Base-by-base conservation (phyloP, 2,113 vertebrate genomes). In the Myotis davidii region DNA sequence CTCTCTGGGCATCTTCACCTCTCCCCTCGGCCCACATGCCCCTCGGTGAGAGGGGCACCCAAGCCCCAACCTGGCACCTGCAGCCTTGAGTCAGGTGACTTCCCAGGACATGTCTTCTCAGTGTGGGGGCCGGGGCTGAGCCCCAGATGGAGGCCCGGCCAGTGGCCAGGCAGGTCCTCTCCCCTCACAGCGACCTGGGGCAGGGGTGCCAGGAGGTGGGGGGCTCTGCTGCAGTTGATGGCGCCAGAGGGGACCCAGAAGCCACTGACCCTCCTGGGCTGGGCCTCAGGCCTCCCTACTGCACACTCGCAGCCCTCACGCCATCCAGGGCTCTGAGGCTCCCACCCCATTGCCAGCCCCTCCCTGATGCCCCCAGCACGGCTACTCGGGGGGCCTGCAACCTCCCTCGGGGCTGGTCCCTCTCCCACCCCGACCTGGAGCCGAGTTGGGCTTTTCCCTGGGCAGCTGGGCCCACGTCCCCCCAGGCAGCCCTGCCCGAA, bases 321-420 rank as follows among this genome's bases (percentile, higher is more conserved):
- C 23, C 4, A 0, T 9, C 4, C 3, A 17, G 69, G 25, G 32
- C 64, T 14, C 48, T 0, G 8, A 16, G 21, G 8, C 37, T 20
- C n/a, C 34, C 18, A 4, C n/a, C 21, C 0, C 0, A 9, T 20
- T 29, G 3, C 14, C 37, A 23, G 84, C 27, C 54, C 67, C 7
- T 29, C 17, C 52, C 34, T 21, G 39, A 13, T 0, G 5, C 0
- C 39, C 27, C 72, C 11, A 0, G 2, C 52, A 37, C 45, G 17
- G 3, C 2, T 2, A 8, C 20, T 3, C 18, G 0, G 1, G 1
- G 32, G 64, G 59, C 39, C 9, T 23, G 4, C 0, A 32, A 3
- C 17, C 29, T 6, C 23, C 34, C 18, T 29, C 39, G 2, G 42
- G 42, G 42, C n/a, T 5, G 1, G 69, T 29, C 25, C 14, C 42